Conservation (phyloP, 1,140 invertebrate genomes). For the Lycorma delicatula region DNA sequence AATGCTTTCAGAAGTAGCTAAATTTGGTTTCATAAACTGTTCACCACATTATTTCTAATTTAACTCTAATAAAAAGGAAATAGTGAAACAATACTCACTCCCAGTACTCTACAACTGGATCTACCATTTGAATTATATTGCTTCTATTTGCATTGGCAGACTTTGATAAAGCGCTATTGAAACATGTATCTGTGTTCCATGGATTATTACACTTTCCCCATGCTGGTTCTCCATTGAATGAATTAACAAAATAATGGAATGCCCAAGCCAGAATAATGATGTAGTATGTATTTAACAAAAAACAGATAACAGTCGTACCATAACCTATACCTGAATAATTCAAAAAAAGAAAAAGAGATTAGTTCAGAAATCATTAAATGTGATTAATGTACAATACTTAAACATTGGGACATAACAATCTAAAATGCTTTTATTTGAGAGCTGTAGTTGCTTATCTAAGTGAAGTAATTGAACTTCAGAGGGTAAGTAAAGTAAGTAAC, state of each 20-base stretch:
- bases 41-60: no score
- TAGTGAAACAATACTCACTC: constrained; percentile 45
- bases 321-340: constrained; percentile 47
- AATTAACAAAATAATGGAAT: constrained; percentile 47
- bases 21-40: no score
- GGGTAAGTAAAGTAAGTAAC: no score
- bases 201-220: constrained; percentile 45
- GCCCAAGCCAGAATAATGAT: constrained; percentile 52
- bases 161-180: constrained; percentile 10
- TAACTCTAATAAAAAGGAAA: no score
- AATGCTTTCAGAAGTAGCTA: no score
- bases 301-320: constrained; percentile 48
- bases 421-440: no score
- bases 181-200: constrained; percentile 42
- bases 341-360: no score
- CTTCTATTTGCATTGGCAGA: not conserved
- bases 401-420: no score
- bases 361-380: no score
- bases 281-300: constrained; percentile 47
- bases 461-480: no score
- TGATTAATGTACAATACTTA: no score
- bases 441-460: no score
- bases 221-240: constrained; percentile 44
- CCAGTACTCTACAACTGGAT: constrained; percentile 52
- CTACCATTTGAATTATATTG: constrained; percentile 20